A percentile compares a stretch with the other conserved stretches of the same genome.
Evolutionary conservation across 1,140 invertebrate species (phyloP).

Genomic region (Aphaenogaster ashmeadi): DNA sequence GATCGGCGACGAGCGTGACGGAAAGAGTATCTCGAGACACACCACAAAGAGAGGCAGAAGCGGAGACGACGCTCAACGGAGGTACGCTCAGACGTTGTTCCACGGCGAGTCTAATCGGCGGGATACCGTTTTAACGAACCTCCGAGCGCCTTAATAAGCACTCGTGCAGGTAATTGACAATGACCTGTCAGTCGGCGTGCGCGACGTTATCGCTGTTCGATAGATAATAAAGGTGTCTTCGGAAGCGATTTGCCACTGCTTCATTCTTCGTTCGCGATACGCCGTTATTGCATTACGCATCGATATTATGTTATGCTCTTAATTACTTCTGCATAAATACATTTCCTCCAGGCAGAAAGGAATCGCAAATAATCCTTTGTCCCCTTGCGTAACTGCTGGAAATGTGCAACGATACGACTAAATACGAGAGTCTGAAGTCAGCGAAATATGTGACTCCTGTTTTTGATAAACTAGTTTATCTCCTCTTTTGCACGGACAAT

Average conservation of each 20-base stretch:
- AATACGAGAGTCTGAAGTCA: not conserved
- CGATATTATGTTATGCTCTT: not conserved
- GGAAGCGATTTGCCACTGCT: not conserved
- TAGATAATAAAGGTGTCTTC: conserved; percentile 43
- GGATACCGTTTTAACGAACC: conserved; percentile 73
- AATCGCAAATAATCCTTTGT: not conserved
- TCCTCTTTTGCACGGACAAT: not conserved
- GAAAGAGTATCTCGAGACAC: not conserved
- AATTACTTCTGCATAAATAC: not conserved
- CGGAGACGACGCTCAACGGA: not conserved
- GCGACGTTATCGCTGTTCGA: conserved; percentile 47
- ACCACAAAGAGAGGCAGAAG: not conserved
- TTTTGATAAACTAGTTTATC: not conserved
- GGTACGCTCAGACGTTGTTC: conserved; percentile 48
- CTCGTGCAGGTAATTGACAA: conserved; percentile 54
- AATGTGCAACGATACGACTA: not conserved
- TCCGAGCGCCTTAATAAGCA: conserved; percentile 65
- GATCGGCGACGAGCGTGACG: conserved; percentile 43
- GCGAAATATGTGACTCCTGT: not conserved
- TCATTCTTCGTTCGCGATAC: not conserved
- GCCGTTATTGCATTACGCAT: conserved; percentile 1
- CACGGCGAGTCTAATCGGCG: conserved; percentile 58
- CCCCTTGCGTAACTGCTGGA: not conserved
- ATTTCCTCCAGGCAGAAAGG: not conserved
- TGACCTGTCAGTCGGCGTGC: conserved; percentile 36